Conservation (phyloP, 2,888 invertebrate species). For the Volucella inflata region DNA sequence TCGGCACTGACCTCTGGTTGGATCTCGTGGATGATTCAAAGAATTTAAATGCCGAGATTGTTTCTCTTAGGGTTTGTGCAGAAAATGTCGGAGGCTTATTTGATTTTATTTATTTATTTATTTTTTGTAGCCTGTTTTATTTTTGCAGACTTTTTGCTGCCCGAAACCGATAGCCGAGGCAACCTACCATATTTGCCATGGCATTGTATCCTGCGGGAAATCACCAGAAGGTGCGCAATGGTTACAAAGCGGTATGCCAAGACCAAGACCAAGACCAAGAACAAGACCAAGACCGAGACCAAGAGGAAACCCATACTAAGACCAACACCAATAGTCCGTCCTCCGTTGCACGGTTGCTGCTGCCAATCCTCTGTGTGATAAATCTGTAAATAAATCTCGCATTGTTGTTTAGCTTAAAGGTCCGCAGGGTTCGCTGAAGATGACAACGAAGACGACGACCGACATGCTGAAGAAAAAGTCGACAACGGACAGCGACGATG, state of each 20-base stretch:
- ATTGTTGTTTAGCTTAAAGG: slow-evolving; percentile 74
- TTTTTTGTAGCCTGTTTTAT: neutral
- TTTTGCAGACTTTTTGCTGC: slow-evolving; percentile 62
- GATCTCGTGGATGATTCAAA: slow-evolving; percentile 54
- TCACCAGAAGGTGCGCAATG: slow-evolving; percentile 34
- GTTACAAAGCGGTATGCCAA: slow-evolving; percentile 1
- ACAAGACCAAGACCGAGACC: too few relatives aligned
- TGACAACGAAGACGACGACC: slow-evolving; percentile 30
- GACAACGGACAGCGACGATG: slow-evolving; percentile 67
- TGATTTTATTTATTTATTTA: slow-evolving; percentile 48
- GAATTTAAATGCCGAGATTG: slow-evolving; percentile 74
- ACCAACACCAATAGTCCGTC: slow-evolving; percentile 39
- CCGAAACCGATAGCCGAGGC: slow-evolving; percentile 37
- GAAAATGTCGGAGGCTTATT: slow-evolving; percentile 66
- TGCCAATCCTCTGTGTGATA: slow-evolving; percentile 76
- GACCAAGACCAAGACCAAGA: too few relatives aligned
- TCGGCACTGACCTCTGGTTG: slow-evolving; percentile 40
- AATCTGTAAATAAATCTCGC: slow-evolving; percentile 77
- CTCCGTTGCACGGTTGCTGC: slow-evolving; percentile 53
- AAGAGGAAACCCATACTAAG: too few relatives aligned
- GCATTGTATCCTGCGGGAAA: slow-evolving; percentile 57
- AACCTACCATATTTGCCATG: slow-evolving; percentile 57
- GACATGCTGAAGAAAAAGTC: slow-evolving; percentile 49
- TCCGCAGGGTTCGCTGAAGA: slow-evolving; percentile 43
- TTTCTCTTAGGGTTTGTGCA: slow-evolving; percentile 52